Evolutionary conservation across 2,888 invertebrate genomes (phyloP), one percentile per base, ranked within the genome.

Genomic region (Apodemia zela): DNA sequence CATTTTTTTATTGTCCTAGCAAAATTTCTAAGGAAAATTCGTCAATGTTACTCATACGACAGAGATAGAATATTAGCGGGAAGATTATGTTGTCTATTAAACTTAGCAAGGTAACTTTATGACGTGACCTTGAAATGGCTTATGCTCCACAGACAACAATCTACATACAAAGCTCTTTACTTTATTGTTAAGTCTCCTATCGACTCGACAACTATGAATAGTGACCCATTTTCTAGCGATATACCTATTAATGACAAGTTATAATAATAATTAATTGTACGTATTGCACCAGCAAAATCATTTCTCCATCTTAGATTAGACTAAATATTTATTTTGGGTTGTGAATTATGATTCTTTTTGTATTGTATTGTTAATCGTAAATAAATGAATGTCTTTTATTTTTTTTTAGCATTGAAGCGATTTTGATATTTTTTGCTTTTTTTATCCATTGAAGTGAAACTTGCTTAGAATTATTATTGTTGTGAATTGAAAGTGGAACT

Each of bases 51-150:
- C 13, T 1, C 25, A 47, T 64, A 60, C 62, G 67, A 69, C 63
- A 68, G 69, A 75, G 70, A 76, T 75, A 80, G 77, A 75, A 66
- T 47, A 47, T 7, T 47, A 77, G 33, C 66, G 62, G 66, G 71
- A 51, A 63, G 60, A 2, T 17, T 15, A 17, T 17, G n/a, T 8
- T n/a, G 8, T 45, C 51, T 51, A 15, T n/a, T n/a, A n/a, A 25
- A 57, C 15, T 15, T 57, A 3, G 29, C 54, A 57, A 29, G 54
- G 25, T 15, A 7, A 25, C 25, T 8, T 29, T 8, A 29, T 57
- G 54, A 57, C 54, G 54, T 57, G 54, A 57, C 54, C 54, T 57
- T 57, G 54, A 57, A 57, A 57, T 57, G 25, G 54, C 54, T 29
- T 29, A 54, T 29, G 25, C 54, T 57, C 15, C 54, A 57, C 54